Evolutionary conservation across 2,797 vertebrate species (phyloP), one percentile per base, ranked within the genome.

Genomic region (Otolemur crassicaudatus): DNA sequence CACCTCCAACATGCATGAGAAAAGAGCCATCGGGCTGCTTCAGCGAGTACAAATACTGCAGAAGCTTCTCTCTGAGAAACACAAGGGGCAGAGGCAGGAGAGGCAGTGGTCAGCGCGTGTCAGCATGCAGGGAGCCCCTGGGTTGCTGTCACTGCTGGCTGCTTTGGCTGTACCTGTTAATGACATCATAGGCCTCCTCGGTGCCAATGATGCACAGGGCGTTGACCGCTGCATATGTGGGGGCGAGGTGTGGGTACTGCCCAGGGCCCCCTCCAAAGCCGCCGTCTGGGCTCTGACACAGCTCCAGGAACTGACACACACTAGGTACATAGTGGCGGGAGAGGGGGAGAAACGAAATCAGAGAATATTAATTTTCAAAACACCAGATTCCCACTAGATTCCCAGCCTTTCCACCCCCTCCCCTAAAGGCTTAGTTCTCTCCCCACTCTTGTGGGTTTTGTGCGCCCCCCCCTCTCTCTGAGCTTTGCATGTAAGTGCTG

Each of bases 11-110:
- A 0, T 99, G 99, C 99, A 99, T 99, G 98, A 99, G 99, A 92
- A 99, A 99, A 92, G 99, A 99, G 96, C 99, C 99, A 17, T 99
- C 99, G 0, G 99, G 99, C 97, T 99, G 99, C 98, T 99, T 99
- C 98, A 99, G 98, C 0, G 99, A 99, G 98, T 98, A 98, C 46
- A 99, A 98, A 98, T 99, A 99, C 93, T 99, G 98, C 95, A 99
- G 98, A 60, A 99, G 99, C 98, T 99, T 99, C 98, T 99, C 99
- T 98, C 99, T 99, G 98, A 1, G 0, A 82, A 63, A 96, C 5
- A 27, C 95, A n/a, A 1, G 0, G 0, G n/a, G 34, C 40, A 79
- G 17, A n/a, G 79, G 53, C 31, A 14, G 58, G 69, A 61, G 87
- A 87, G 20, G 12, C n/a, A 29, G 40, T 0, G 65, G 75, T 95